phyloP scores from a whole-genome alignment of 1,140 invertebrate species.

The Bombus turneri region DNA sequence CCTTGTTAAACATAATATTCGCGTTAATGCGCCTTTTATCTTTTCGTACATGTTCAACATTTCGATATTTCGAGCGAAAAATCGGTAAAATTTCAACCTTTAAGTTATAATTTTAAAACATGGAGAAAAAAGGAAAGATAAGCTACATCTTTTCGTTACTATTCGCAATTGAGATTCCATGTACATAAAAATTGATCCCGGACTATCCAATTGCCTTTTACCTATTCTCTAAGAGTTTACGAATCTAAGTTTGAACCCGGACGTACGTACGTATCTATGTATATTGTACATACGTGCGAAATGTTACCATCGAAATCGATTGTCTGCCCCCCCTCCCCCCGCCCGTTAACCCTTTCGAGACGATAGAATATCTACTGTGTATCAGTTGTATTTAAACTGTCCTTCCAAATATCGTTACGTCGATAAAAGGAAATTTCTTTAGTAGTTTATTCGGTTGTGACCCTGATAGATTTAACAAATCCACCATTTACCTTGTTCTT shows the following conservation, averaged over 20 bases:
- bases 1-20: no score
- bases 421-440: neutral
- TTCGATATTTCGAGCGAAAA: neutral
- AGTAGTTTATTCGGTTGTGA: conserved; percentile 16
- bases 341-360: neutral
- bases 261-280: neutral
- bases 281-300: neutral
- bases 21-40: neutral
- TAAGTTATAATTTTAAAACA: no score
- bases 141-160: conserved; percentile 19
- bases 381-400: neutral
- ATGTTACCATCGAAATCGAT: conserved; percentile 5
- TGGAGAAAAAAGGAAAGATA: neutral
- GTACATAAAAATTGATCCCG: conserved; percentile 23
- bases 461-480: conserved; percentile 34
- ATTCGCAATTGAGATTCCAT: conserved; percentile 14
- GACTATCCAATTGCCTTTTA: neutral
- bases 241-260: conserved; percentile 33
- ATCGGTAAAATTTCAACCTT: no score
- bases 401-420: neutral
- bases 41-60: neutral
- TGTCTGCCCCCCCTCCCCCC: neutral
- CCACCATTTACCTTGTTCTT: neutral
- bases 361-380: neutral
- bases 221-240: neutral